Percentiles rank a stretch among this genome's conserved stretches.
Evolutionary conservation across 2,888 invertebrate genomes (phyloP).

Genomic region (Erebia aethiops): DNA sequence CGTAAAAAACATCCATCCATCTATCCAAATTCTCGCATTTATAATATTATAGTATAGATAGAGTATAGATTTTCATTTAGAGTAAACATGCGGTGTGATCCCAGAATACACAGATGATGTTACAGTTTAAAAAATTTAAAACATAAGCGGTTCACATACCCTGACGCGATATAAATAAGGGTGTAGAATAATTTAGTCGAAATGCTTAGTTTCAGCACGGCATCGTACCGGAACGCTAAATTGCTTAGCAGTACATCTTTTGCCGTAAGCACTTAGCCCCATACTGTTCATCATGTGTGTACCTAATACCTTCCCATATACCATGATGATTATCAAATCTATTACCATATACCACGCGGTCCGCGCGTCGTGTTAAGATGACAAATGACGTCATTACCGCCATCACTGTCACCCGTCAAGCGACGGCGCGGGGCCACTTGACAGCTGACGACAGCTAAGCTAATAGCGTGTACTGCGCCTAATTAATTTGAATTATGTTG

Average conservation of each 20-base stretch:
- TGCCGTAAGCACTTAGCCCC: neutral
- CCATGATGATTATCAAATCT: neutral
- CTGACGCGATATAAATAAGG: too few relatives aligned
- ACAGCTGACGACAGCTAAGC: slow-evolving; percentile 19
- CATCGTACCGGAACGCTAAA: too few relatives aligned
- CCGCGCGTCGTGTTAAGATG: slow-evolving; percentile 4
- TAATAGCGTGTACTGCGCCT: slow-evolving; percentile 5
- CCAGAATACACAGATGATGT: too few relatives aligned
- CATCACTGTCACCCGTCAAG: slow-evolving; percentile 21
- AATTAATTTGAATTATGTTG: slow-evolving; percentile 3
- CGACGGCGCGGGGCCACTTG: slow-evolving; percentile 4
- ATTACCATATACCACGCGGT: neutral
- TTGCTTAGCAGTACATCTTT: too few relatives aligned
- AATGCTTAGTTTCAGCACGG: too few relatives aligned
- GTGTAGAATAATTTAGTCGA: too few relatives aligned
- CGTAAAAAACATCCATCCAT: too few relatives aligned
- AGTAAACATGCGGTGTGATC: too few relatives aligned
- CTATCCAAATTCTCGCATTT: too few relatives aligned
- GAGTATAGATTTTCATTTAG: too few relatives aligned
- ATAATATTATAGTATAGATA: neutral
- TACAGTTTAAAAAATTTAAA: too few relatives aligned
- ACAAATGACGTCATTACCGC: slow-evolving; percentile 19
- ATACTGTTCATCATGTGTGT: neutral
- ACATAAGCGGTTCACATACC: too few relatives aligned
- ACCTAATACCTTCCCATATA: neutral